These are phyloP conservation scores for Cyprinus carpio DNA, from an alignment of 2,113 vertebrate genomes.

Conservation along the genomic window DNA sequence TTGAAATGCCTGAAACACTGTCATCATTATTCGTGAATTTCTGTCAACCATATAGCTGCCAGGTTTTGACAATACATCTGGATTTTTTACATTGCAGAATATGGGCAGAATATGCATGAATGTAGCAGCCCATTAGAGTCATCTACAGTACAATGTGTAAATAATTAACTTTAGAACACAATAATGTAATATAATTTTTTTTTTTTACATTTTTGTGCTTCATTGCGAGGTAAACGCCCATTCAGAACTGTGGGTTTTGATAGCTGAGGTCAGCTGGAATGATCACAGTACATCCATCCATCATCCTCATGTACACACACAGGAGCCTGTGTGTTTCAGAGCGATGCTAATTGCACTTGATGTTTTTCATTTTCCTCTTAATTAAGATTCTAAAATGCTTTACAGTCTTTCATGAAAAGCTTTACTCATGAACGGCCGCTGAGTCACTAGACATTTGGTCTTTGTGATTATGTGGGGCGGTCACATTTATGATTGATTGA, in stretches of 20 bases:
- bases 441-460: background rate
- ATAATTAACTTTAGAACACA: background rate
- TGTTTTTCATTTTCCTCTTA: conserved; percentile 8
- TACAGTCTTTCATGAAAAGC: background rate
- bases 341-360: conserved; percentile 10
- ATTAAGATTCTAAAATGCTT: conserved; percentile 27
- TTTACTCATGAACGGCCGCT: background rate
- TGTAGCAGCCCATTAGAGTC: background rate
- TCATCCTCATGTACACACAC: background rate
- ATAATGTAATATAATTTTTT: background rate
- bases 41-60: background rate
- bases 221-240: conserved; percentile 7
- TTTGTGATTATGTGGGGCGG: background rate
- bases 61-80: background rate
- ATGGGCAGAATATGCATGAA: background rate
- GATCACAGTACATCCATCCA: background rate
- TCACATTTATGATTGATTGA: background rate
- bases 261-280: background rate
- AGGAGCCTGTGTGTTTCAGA: background rate
- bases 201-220: background rate
- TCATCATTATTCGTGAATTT: background rate
- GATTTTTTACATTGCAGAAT: background rate
- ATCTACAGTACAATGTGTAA: background rate
- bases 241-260: background rate
- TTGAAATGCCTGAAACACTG: background rate